phyloP scores from a whole-genome alignment of 2,888 invertebrate genomes.

The Metopia argyrocephala region DNA sequence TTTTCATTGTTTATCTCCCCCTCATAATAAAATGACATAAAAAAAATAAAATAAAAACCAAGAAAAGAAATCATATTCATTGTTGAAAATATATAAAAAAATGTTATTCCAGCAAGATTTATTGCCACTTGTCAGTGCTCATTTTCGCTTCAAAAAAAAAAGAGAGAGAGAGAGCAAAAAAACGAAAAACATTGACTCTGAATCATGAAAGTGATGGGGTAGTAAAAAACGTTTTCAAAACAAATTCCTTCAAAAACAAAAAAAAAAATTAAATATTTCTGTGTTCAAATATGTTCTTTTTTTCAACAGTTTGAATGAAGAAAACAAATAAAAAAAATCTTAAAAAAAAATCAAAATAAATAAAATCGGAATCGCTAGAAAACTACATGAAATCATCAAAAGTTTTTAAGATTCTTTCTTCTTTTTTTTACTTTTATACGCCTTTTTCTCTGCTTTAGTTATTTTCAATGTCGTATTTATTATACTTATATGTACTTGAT shows the following conservation, averaged over 20 bases:
- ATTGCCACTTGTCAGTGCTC: conserved; percentile 60
- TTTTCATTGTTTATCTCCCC: conserved; percentile 9
- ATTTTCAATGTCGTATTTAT: background rate
- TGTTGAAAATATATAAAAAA: conserved; percentile 47
- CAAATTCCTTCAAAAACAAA: too few relatives aligned
- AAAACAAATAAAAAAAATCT: background rate
- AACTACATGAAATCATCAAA: conserved; percentile 31
- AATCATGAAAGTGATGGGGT: too few relatives aligned
- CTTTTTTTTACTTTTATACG: background rate
- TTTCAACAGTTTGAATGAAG: background rate
- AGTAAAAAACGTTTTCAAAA: background rate
- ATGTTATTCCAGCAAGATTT: conserved; percentile 47
- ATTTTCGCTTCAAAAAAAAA: conserved; percentile 22
- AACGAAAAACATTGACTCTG: too few relatives aligned
- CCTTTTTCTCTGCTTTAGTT: background rate
- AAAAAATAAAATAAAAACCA: background rate
- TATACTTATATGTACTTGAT: background rate
- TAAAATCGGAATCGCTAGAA: too few relatives aligned
- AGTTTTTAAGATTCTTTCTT: conserved; percentile 49
- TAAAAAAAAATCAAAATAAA: conserved; percentile 41
- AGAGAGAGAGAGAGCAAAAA: background rate
- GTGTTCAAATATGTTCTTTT: background rate
- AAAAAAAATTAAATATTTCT: background rate
- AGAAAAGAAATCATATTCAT: conserved; percentile 22
- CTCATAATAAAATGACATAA: background rate